Base-by-base conservation (phyloP, 2,888 invertebrate genomes). In the Amphipyra tragopoginis region DNA sequence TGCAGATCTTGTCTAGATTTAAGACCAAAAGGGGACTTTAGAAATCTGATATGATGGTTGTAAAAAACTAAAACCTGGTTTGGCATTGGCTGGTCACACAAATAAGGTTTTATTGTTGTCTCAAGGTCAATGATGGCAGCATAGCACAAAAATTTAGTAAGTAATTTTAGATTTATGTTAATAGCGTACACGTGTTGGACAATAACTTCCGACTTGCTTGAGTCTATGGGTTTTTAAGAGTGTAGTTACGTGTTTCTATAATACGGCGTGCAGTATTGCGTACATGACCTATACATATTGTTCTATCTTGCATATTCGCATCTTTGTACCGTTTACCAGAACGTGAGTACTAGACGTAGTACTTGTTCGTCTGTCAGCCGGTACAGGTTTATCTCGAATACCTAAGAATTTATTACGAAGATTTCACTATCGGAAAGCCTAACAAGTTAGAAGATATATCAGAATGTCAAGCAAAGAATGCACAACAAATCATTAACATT, bases 91-190 rank as follows among this genome's bases (percentile, higher is more conserved):
- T 57, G 42, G 50, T 42, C 51, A 63, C 56, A 61, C 56, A 61
- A 72, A 78, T 75, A 72, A 79, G 68, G 63, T 65, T 72, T 79
- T 75, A 78, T 71, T 65, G 62, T 60, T 56, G 60, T 72, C 68
- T 61, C 51, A 76, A 58, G 61, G 73, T 50, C 73, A 66, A 64
- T 63, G 58, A 75, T 76, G 65, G 56, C 64, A 51, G 53, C 34
- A 49, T 40, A 58, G 52, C 42, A 39, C 52, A 39, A 45, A 67
- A 73, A n/a, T 58, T 42, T 42, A 49, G 15, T 29, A 29, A 39
- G 43, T 51, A 45, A 43, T 49, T 68, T 73, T 44, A 42, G 11
- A 55, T 34, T 38, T 50, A 15, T 40, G 39, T 42, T 66, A 50
- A 42, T 47, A 42, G 10, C 9, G 3, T 14, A 36, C 36, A 36